Evolutionary conservation across 2,797 vertebrate species (phyloP).

Genomic region (Xenentodon cancila): DNA sequence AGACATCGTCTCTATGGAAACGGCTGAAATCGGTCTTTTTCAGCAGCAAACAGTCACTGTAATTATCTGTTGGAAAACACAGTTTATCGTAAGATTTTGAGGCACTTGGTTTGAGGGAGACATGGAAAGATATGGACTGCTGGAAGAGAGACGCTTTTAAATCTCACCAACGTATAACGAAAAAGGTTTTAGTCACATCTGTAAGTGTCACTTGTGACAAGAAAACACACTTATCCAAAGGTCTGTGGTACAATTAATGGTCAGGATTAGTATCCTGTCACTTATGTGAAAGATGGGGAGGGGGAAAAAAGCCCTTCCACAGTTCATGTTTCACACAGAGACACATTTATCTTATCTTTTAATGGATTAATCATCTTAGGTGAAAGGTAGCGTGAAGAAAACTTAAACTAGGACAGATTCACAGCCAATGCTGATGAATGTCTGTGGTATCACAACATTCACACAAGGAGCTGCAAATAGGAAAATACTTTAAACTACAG

Average conservation of each 20-base stretch:
- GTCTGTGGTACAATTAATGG: constrained; percentile 52
- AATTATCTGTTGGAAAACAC: constrained; percentile 21
- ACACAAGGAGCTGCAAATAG: too few relatives aligned
- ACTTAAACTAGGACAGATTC: neutral
- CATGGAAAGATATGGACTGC: constrained; percentile 16
- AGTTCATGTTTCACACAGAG: neutral
- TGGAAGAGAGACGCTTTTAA: constrained; percentile 22
- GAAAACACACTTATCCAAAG: constrained; percentile 16
- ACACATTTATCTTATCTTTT: constrained; percentile 20
- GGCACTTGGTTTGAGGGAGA: neutral
- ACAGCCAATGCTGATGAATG: too few relatives aligned
- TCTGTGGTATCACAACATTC: too few relatives aligned
- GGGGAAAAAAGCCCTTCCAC: neutral
- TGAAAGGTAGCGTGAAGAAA: constrained; percentile 23
- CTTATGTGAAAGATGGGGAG: constrained; percentile 44
- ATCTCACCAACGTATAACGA: constrained; percentile 30
- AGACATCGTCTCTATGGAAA: constrained; percentile 13
- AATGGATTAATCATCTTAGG: constrained; percentile 35
- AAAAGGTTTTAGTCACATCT: constrained; percentile 41
- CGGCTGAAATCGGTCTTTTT: neutral
- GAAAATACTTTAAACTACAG: too few relatives aligned
- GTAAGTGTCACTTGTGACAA: constrained; percentile 36
- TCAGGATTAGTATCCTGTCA: constrained; percentile 25
- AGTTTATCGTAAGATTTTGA: neutral
- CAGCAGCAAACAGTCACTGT: constrained; percentile 4